Evolutionary conservation across 1,140 invertebrate genomes (phyloP).

Genomic region (Procambarus clarkii): DNA sequence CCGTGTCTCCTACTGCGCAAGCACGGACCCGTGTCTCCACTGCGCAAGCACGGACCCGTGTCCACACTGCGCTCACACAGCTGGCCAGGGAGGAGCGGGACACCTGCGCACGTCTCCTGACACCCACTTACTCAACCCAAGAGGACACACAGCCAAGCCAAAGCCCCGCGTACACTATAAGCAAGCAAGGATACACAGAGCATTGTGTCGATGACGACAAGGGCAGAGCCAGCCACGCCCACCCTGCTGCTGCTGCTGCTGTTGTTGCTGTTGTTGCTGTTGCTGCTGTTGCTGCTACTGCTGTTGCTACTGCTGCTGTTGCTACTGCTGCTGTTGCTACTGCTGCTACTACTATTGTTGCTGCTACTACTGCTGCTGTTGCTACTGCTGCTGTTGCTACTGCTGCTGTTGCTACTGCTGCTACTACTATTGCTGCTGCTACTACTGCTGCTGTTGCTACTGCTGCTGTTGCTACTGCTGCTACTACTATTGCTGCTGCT

Average conservation of each 20-base stretch:
- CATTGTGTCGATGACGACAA: too few species aligned
- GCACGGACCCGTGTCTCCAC: too few species aligned
- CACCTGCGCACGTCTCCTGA: constrained; percentile 2
- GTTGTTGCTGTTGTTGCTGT: too few species aligned
- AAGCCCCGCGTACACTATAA: not conserved
- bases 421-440: not conserved
- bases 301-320: not conserved
- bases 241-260: too few species aligned
- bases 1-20: too few species aligned
- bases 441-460: not conserved
- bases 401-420: not conserved
- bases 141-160: not conserved
- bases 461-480: not conserved
- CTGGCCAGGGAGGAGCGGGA: too few species aligned
- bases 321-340: not conserved
- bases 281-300: too few species aligned
- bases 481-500: not conserved
- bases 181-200: too few species aligned
- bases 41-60: too few species aligned
- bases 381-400: not conserved
- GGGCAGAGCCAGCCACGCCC: too few species aligned
- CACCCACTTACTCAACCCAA: not conserved
- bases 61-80: too few species aligned
- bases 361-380: not conserved
- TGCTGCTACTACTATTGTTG: not conserved